Percentiles rank a stretch among this genome's conserved stretches.
These are phyloP conservation scores for Drosophila nr. medialis DNA, from an alignment of 2,888 invertebrate species.

Conservation along the genomic window DNA sequence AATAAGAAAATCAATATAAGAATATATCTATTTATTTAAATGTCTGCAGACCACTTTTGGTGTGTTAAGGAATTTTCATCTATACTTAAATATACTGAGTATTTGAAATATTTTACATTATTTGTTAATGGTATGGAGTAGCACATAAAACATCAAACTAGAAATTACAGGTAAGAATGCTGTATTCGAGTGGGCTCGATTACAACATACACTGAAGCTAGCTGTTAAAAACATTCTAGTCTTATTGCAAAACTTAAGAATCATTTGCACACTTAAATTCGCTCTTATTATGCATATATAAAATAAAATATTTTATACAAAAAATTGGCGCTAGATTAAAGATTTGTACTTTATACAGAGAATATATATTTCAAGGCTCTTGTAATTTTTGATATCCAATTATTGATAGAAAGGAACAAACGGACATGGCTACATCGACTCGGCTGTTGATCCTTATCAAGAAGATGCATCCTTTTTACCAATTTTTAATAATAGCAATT, in stretches of 20 bases:
- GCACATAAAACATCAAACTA: not conserved
- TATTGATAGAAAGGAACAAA: not conserved
- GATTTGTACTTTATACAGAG: too few relatives aligned
- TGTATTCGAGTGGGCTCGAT: not conserved
- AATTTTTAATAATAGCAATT: not conserved
- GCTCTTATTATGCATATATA: not conserved
- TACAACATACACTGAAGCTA: not conserved
- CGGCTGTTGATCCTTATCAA: not conserved
- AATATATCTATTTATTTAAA: not conserved
- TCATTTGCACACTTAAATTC: not conserved
- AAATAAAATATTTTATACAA: not conserved
- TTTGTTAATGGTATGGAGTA: not conserved
- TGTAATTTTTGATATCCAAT: not conserved
- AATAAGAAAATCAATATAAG: not conserved
- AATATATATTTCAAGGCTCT: not conserved
- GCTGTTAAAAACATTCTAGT: not conserved
- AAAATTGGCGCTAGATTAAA: not conserved
- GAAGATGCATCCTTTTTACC: not conserved
- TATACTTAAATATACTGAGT: not conserved
- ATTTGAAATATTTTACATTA: not conserved
- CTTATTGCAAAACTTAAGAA: not conserved
- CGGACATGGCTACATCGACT: not conserved
- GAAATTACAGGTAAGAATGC: not conserved
- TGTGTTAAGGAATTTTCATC: not conserved
- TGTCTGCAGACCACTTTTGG: not conserved